Base-by-base conservation (phyloP, 2,888 invertebrate species). In the Drymonia ruficornis region DNA sequence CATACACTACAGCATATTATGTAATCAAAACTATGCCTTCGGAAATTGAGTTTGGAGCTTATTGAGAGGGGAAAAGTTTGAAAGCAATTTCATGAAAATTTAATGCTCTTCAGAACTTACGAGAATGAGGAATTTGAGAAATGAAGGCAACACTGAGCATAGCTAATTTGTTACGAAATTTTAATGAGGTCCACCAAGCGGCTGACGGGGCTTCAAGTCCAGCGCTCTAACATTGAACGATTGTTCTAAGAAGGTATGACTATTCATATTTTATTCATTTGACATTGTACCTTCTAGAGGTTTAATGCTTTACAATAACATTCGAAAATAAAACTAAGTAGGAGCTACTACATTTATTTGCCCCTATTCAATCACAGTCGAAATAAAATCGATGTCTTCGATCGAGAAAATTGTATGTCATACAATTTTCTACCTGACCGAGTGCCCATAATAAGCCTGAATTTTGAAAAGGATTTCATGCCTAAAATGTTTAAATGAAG, bases 1-100 rank as follows among this genome's bases (percentile, higher is more conserved):
- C 81, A 78, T 78, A 80, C 61, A 76, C 70, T 79, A 79, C 74
- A 78, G 63, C 70, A 70, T 81, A 82, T 80, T 81, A 78, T 79
- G 77, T 78, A 80, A 82, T 82, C 70, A 70, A 77, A 86, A 88
- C 86, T 89, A 88, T 85, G 83, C 81, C 81, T 84, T 78, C 76
- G 80, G 78, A 87, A 84, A 88, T 86, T 80, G 79, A 84, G 86
- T 84, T 82, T 76, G 70, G 61, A 75, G 83, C 81, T 83, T 87
- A 89, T 88, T 81, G 86, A 81, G 83, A 79, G 76, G 74, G 85
- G 85, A 87, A 90, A 89, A 91, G 86, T 90, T 91, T 74, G 81
- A 81, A 85, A 88, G 89, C 86, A 85, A 89, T 91, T 89, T 84
- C 82, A 81, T 91, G 86, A 90, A 91, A 90, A 87, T 91, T 89